Percentiles rank a stretch among this genome's conserved stretches.
Evolutionary conservation across 2,888 invertebrate species (phyloP).

Genomic region (Lycaena phlaeas): DNA sequence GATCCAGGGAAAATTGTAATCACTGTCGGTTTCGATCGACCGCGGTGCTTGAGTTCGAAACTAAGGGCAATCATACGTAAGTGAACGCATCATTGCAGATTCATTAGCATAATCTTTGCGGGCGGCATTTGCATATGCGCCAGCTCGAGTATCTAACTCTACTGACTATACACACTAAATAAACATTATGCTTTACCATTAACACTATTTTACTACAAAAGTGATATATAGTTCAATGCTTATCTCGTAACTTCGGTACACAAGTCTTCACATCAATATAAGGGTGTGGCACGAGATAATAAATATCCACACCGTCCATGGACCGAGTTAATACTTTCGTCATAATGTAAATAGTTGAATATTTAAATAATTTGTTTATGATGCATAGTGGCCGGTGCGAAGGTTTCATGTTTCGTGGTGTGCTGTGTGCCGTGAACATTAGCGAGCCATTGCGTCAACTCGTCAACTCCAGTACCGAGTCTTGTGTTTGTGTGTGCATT

Average conservation of each 20-base stretch:
- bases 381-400: background rate
- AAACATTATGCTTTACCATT: no score
- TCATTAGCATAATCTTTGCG: conserved; percentile 34
- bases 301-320: background rate
- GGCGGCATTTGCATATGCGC: background rate
- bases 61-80: conserved; percentile 38
- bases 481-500: conserved; percentile 32
- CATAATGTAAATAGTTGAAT: conserved; percentile 30
- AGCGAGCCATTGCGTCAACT: conserved; percentile 47
- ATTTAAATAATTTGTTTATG: background rate
- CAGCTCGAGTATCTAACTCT: no score
- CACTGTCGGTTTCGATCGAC: conserved; percentile 70
- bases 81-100: conserved; percentile 23
- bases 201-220: no score
- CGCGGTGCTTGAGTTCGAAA: conserved; percentile 43
- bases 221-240: no score
- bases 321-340: background rate
- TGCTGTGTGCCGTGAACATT: conserved; percentile 41
- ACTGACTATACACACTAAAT: no score
- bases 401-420: conserved; percentile 24
- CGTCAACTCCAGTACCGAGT: conserved; percentile 35
- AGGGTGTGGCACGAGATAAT: background rate
- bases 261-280: no score
- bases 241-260: no score
- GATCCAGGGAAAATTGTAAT: conserved; percentile 70